Evolutionary conservation across 2,113 vertebrate species (phyloP).

Genomic region (Mus spicilegus): DNA sequence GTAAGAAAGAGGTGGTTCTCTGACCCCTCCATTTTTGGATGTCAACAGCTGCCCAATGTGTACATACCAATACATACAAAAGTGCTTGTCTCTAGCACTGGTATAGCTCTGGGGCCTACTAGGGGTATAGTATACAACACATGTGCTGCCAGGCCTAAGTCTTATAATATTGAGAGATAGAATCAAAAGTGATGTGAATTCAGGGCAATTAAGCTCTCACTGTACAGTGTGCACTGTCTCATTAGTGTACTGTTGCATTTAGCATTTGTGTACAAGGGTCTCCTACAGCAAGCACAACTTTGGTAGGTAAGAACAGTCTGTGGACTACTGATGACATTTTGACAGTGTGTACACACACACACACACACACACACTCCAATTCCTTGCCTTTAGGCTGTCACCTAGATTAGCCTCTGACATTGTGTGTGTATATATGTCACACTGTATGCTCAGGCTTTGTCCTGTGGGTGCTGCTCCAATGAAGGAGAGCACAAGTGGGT

Average conservation of each 20-base stretch:
- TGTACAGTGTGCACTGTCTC: not conserved
- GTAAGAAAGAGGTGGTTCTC: conserved; percentile 24
- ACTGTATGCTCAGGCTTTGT: conserved; percentile 20
- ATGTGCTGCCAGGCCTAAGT: not conserved
- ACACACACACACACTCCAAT: not conserved
- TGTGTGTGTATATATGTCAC: not conserved
- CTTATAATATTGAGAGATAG: not conserved
- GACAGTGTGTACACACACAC: not conserved
- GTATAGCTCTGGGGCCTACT: not conserved
- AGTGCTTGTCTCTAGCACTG: not conserved
- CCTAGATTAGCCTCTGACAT: not conserved
- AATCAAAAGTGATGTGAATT: not conserved
- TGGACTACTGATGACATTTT: conserved; percentile 22
- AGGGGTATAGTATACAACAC: not conserved
- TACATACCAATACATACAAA: not conserved
- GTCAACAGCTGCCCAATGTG: conserved; percentile 37
- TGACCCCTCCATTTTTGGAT: conserved; percentile 14
- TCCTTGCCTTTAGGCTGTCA: not conserved
- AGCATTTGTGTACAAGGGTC: not conserved
- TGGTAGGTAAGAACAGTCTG: conserved; percentile 9
- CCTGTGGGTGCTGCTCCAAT: conserved; percentile 52
- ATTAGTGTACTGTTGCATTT: not conserved
- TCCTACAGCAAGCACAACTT: not conserved
- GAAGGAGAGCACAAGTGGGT: conserved; percentile 51
- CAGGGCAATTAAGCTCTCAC: not conserved